These are phyloP conservation scores for Anoplolepis gracilipes DNA, from an alignment of 1,140 invertebrate genomes.

Conservation along the genomic window DNA sequence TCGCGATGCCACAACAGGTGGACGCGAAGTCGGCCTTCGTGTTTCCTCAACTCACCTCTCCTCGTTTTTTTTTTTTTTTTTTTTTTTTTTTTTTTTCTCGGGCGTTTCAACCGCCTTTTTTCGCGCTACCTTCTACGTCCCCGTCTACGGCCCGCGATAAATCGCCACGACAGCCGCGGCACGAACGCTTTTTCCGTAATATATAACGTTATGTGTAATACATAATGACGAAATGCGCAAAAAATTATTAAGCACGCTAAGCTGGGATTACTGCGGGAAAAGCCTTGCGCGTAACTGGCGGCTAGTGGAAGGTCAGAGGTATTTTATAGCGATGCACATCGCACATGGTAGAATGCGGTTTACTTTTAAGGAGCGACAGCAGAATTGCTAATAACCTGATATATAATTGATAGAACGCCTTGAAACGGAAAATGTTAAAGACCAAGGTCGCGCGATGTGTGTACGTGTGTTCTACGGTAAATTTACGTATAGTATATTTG, in stretches of 20 bases:
- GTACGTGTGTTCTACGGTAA: too few relatives aligned
- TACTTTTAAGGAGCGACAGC: not conserved
- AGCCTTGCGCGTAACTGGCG: slow-evolving; percentile 23
- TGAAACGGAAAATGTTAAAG: slow-evolving; percentile 9
- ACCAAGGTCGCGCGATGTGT: not conserved
- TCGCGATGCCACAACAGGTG: slow-evolving; percentile 56
- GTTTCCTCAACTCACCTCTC: slow-evolving; percentile 8
- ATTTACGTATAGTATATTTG: not conserved
- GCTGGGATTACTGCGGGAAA: not conserved
- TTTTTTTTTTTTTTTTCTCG: not conserved
- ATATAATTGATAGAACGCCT: slow-evolving; percentile 32
- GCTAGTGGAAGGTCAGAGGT: not conserved
- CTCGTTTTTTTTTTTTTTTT: not conserved
- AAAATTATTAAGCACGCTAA: slow-evolving; percentile 26
- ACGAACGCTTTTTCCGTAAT: slow-evolving; percentile 33
- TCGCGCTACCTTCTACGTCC: slow-evolving; percentile 2
- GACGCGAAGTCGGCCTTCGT: slow-evolving; percentile 8
- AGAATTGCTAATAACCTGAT: slow-evolving; percentile 31
- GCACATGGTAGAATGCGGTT: not conserved
- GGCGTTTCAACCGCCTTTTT: not conserved
- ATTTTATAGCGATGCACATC: not conserved
- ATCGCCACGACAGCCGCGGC: slow-evolving; percentile 24
- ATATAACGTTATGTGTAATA: slow-evolving; percentile 22
- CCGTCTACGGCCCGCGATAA: slow-evolving; percentile 47
- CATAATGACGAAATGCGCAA: slow-evolving; percentile 8